These are phyloP conservation scores for Heterochromis multidens DNA, from an alignment of 2,113 vertebrate genomes.

Conservation along the genomic window DNA sequence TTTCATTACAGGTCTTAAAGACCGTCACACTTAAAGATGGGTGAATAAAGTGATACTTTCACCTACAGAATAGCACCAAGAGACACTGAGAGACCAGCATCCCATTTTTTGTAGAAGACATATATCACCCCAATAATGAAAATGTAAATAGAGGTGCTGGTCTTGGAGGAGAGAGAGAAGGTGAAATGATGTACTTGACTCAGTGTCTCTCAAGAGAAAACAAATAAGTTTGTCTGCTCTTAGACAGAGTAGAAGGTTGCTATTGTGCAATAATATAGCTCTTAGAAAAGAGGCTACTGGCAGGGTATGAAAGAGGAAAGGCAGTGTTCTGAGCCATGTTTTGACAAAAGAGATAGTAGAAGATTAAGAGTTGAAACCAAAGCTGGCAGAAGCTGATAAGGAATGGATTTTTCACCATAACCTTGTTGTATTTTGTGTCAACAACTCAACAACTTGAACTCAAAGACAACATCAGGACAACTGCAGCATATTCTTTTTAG, in stretches of 20 bases:
- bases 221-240: conserved; percentile 42
- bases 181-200: conserved; percentile 27
- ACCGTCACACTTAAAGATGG: background rate
- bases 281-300: conserved; percentile 34
- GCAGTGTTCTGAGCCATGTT: conserved; percentile 32
- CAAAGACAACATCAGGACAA: background rate
- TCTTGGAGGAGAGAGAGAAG: background rate
- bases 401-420: conserved; percentile 3
- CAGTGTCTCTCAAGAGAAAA: conserved; percentile 39
- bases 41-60: background rate
- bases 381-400: conserved; percentile 47
- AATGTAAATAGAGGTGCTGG: background rate
- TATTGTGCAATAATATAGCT: conserved; percentile 32
- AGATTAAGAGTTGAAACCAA: conserved; percentile 59
- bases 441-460: background rate
- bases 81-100: background rate
- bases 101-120: background rate
- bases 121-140: background rate
- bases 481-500: background rate
- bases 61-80: background rate
- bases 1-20: background rate
- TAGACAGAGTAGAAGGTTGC: conserved; percentile 36
- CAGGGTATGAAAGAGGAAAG: conserved; percentile 25
- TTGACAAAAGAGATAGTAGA: conserved; percentile 48
- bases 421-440: conserved; percentile 31